Conservation (phyloP, 2,797 vertebrate genomes). For the Vespertilio murinus region DNA sequence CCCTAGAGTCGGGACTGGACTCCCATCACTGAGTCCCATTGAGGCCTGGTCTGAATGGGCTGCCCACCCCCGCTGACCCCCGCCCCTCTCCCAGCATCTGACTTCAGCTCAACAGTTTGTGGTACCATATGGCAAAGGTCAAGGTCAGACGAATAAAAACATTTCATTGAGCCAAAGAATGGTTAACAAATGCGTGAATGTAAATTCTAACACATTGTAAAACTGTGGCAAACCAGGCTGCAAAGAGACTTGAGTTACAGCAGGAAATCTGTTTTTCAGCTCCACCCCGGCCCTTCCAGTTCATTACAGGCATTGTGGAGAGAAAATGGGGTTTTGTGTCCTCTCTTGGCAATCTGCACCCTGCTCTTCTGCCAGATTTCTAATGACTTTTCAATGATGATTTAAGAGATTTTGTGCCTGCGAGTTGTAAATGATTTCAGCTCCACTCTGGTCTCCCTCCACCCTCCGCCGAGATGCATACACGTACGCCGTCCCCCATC, state of each 20-base stretch:
- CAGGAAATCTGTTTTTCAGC: constrained; percentile 87
- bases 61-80: neutral
- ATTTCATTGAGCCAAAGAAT: constrained; percentile 89
- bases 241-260: constrained; percentile 80
- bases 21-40: neutral
- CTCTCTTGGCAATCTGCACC: constrained; percentile 90
- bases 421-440: constrained; percentile 79
- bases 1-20: neutral
- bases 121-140: constrained; percentile 94
- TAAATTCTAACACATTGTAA: constrained; percentile 88
- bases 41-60: neutral
- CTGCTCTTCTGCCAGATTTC: constrained; percentile 89
- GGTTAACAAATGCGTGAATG: constrained; percentile 94
- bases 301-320: constrained; percentile 92
- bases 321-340: constrained; percentile 85
- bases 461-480: neutral
- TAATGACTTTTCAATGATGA: constrained; percentile 94
- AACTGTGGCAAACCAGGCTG: constrained; percentile 84
- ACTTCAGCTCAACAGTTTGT: constrained; percentile 81
- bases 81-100: neutral
- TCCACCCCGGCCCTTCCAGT: constrained; percentile 88
- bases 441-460: neutral
- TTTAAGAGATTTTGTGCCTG: constrained; percentile 83
- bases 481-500: neutral
- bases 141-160: constrained; percentile 95